A percentile compares a stretch with the other conserved stretches of the same genome.
These are phyloP conservation scores for Drosophila bocqueti DNA, from an alignment of 1,140 invertebrate species.

Conservation along the genomic window DNA sequence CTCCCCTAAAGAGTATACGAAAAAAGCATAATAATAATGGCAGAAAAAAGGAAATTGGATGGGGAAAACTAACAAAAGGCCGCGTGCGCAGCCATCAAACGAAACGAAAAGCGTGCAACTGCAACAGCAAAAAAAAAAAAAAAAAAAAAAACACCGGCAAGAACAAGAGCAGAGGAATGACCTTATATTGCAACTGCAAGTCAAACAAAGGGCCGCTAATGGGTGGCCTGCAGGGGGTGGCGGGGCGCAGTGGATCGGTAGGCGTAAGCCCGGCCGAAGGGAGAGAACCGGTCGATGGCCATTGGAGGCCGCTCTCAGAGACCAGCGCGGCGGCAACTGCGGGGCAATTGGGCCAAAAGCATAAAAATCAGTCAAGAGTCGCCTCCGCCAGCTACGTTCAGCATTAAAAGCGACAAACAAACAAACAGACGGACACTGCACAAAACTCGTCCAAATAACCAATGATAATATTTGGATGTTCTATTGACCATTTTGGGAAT, in stretches of 20 bases:
- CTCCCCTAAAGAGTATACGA: slow-evolving; percentile 35
- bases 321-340: slow-evolving; percentile 60
- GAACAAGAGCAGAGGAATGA: slow-evolving; percentile 79
- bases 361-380: slow-evolving; percentile 84
- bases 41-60: slow-evolving; percentile 31
- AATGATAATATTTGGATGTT: background rate
- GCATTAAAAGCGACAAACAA: slow-evolving; percentile 84
- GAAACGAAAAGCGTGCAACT: slow-evolving; percentile 80
- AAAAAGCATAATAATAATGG: slow-evolving; percentile 49
- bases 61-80: slow-evolving; percentile 79
- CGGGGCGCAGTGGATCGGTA: slow-evolving; percentile 1
- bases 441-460: slow-evolving; percentile 3
- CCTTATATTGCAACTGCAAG: slow-evolving; percentile 83
- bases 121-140: slow-evolving; percentile 35
- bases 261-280: slow-evolving; percentile 48
- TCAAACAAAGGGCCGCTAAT: slow-evolving; percentile 81
- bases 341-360: slow-evolving; percentile 82
- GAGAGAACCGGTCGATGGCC: slow-evolving; percentile 63
- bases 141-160: slow-evolving; percentile 32
- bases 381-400: slow-evolving; percentile 51
- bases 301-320: slow-evolving; percentile 21
- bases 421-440: slow-evolving; percentile 60
- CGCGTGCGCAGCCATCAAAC: slow-evolving; percentile 78
- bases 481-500: background rate
- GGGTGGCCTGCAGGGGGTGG: slow-evolving; percentile 38